These are phyloP conservation scores for Lagria hirta DNA, from an alignment of 2,888 invertebrate species.

Conservation along the genomic window DNA sequence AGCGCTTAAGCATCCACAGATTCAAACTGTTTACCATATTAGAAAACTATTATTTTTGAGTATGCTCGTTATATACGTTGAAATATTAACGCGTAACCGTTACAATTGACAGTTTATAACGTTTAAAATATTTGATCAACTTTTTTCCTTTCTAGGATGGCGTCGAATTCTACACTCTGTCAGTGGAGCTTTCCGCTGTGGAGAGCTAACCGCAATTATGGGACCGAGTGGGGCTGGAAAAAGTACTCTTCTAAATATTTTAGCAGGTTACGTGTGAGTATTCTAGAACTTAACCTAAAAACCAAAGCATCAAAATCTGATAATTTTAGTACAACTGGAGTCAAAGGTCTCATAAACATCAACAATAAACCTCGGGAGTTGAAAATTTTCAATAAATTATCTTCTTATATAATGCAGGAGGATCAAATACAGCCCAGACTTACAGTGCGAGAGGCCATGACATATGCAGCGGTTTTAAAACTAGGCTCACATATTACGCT, in stretches of 20 bases:
- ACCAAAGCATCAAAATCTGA: too few relatives aligned
- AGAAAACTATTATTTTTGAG: too few relatives aligned
- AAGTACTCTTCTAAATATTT: conserved; percentile 72
- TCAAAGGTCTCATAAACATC: conserved; percentile 67
- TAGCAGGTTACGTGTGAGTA: conserved; percentile 74
- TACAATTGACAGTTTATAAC: too few relatives aligned
- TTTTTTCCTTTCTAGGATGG: conserved; percentile 54
- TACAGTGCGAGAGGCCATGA: conserved; percentile 73
- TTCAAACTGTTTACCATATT: too few relatives aligned
- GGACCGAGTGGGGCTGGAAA: conserved; percentile 80
- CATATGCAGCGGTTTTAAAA: conserved; percentile 73
- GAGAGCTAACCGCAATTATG: conserved; percentile 70
- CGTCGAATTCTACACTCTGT: conserved; percentile 58
- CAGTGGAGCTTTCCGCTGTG: conserved; percentile 64
- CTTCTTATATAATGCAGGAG: conserved; percentile 82
- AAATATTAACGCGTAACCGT: too few relatives aligned
- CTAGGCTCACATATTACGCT: conserved; percentile 62
- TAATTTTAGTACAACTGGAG: conserved; percentile 57
- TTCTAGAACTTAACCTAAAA: too few relatives aligned
- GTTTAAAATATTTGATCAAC: not conserved
- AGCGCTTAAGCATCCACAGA: too few relatives aligned
- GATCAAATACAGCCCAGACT: conserved; percentile 71
- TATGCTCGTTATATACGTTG: too few relatives aligned
- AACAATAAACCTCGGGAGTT: conserved; percentile 69
- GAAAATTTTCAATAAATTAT: conserved; percentile 70